These are phyloP conservation scores for Pluvialis apricaria DNA, from an alignment of 2,113 vertebrate genomes.

Conservation along the genomic window DNA sequence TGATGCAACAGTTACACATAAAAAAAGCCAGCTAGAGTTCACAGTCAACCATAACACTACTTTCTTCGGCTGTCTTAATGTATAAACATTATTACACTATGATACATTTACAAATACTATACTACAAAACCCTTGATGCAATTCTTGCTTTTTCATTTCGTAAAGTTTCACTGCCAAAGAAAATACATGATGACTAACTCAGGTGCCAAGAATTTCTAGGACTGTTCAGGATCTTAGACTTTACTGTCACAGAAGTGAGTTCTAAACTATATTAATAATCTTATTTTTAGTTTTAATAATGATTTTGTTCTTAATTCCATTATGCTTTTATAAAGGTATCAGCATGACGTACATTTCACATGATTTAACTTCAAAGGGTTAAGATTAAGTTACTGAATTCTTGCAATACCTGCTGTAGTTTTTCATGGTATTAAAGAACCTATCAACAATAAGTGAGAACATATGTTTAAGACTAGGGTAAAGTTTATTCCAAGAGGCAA, in stretches of 20 bases:
- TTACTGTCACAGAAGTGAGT: neutral
- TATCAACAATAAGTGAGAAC: slow-evolving; percentile 54
- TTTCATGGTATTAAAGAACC: slow-evolving; percentile 35
- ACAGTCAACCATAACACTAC: neutral
- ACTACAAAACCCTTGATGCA: neutral
- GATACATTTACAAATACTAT: neutral
- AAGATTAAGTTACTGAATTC: slow-evolving; percentile 56
- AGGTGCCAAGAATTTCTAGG: neutral
- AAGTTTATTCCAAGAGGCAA: slow-evolving; percentile 40
- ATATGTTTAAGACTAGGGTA: slow-evolving; percentile 29
- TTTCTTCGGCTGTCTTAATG: neutral
- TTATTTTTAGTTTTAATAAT: neutral
- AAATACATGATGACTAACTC: neutral
- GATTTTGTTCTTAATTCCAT: neutral
- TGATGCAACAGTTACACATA: neutral
- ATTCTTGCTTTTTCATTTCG: neutral
- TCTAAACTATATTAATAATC: neutral
- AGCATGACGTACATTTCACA: slow-evolving; percentile 5
- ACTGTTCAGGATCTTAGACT: neutral
- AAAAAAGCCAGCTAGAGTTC: neutral
- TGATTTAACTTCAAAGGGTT: slow-evolving; percentile 44
- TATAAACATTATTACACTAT: neutral
- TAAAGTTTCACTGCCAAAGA: neutral
- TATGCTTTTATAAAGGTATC: slow-evolving; percentile 13
- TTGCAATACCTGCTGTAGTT: slow-evolving; percentile 36